Base-by-base conservation (phyloP, 2,113 vertebrate genomes). In the Xiphophorus couchianus region DNA sequence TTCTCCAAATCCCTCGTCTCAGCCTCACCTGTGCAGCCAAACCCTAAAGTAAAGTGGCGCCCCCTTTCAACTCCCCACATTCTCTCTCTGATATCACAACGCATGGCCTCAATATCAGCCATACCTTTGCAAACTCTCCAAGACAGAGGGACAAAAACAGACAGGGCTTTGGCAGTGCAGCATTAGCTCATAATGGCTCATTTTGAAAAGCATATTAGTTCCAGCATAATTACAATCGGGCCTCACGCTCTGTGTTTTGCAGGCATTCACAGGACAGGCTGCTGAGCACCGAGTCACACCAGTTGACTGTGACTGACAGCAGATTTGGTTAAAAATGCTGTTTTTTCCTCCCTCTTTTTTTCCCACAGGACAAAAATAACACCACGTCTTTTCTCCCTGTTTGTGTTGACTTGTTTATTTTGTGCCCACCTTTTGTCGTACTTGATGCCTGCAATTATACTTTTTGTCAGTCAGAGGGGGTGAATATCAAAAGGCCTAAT, bases 141-240 rank as follows among this genome's bases (percentile, higher is more conserved):
- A 93, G 89, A 92, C 92, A 90, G 81, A 85, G 87, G 91, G 90
- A 94, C 93, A 93, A 94, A 94, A 94, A 92, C 92, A 94, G 90
- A 92, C 92, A 86, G 91, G 89, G 91, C 90, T 93, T 92, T 93
- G 91, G 91, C 93, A 93, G 90, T 84, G 90, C 91, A 88, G 93
- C 92, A 94, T 94, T 94, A 94, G 93, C 93, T 94, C 94, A 94
- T 95, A 95, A 95, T 94, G 93, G 93, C 93, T 94, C 93, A 93
- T 95, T 95, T 93, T 93, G 92, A 94, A 94, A 95, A 95, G 94
- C 94, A 91, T 93, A 94, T 95, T 95, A 95, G 94, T 95, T 95
- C 93, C 94, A 95, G 93, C 91, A 93, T 95, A 95, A 95, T 95
- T 93, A 95, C 93, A 94, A 95, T 93, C 93, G 91, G 92, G 92